Evolutionary conservation across 2,888 invertebrate species (phyloP).

Genomic region (Cephus nigrinus): DNA sequence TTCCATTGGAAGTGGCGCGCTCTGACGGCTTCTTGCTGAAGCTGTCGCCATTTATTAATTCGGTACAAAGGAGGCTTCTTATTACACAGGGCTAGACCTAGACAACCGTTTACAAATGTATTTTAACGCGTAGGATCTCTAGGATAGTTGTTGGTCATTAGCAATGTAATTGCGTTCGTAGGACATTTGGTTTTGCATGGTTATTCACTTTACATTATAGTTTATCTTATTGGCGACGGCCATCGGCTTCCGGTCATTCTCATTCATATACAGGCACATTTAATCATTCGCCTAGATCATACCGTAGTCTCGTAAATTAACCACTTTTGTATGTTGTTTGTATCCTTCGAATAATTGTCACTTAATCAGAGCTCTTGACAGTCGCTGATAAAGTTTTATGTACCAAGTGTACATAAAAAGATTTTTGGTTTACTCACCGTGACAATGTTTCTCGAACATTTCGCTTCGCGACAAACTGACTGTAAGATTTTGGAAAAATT

Average conservation of each 20-base stretch:
- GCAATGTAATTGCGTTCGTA: slow-evolving; percentile 23
- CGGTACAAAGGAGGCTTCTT: not conserved
- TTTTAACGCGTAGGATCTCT: slow-evolving; percentile 41
- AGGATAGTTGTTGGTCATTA: slow-evolving; percentile 60
- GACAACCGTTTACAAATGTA: not conserved
- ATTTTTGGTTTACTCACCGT: not conserved
- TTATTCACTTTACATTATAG: slow-evolving; percentile 16
- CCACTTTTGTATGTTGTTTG: not conserved
- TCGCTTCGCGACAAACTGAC: not conserved
- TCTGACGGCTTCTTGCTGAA: not conserved
- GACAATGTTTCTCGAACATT: not conserved
- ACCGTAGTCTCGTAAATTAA: not conserved
- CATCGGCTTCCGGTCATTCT: slow-evolving; percentile 28
- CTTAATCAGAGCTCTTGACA: not conserved
- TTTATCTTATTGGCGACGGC: slow-evolving; percentile 23
- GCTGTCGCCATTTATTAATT: not conserved
- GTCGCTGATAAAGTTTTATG: not conserved
- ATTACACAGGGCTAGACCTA: not conserved
- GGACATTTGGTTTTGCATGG: slow-evolving; percentile 34
- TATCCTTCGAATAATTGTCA: not conserved
- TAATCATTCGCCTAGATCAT: slow-evolving; percentile 13
- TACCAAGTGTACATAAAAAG: no score
- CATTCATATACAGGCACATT: slow-evolving; percentile 19
- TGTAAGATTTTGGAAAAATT: not conserved
- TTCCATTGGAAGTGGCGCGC: not conserved